Conservation (phyloP, 2,888 invertebrate species). For the Pedicia rivosa region DNA sequence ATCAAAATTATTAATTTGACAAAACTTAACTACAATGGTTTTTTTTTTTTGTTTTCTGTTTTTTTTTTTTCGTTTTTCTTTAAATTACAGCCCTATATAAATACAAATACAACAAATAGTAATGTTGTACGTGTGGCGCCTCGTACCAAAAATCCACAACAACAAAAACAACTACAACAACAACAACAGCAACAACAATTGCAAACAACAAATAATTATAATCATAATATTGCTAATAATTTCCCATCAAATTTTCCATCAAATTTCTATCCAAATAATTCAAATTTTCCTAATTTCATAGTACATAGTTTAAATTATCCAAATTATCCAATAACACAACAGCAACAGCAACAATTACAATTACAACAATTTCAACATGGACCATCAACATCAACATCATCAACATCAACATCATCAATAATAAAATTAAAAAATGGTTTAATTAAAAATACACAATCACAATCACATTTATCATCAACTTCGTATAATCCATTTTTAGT, state of each 20-base stretch:
- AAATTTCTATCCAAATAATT: constrained; percentile 7
- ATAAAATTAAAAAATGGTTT: constrained; percentile 30
- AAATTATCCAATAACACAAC: constrained; percentile 7
- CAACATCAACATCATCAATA: constrained; percentile 30
- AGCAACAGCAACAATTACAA: constrained; percentile 25
- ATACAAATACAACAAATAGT: constrained; percentile 30
- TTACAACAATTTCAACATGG: constrained; percentile 14
- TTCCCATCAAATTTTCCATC: constrained; percentile 7
- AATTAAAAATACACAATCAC: too few species aligned
- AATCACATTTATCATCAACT: too few species aligned
- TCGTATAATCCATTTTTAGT: constrained; percentile 22
- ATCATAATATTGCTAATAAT: constrained; percentile 7
- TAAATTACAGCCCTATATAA: constrained; percentile 12
- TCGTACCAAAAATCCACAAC: constrained; percentile 22
- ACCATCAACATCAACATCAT: constrained; percentile 18
- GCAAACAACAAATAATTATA: constrained; percentile 2
- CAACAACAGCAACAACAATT: constrained; percentile 9
- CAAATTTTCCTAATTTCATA: constrained; percentile 7
- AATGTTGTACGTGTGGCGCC: constrained; percentile 33
- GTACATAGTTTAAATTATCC: constrained; percentile 6
- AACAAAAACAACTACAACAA: constrained; percentile 7
- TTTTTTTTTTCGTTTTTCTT: not conserved
- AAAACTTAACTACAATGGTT: too few species aligned
- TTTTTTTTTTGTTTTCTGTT: not conserved
- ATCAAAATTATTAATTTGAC: too few species aligned